These are phyloP conservation scores for Thryonomys swinderianus DNA, from an alignment of 2,113 vertebrate genomes.

Conservation along the genomic window DNA sequence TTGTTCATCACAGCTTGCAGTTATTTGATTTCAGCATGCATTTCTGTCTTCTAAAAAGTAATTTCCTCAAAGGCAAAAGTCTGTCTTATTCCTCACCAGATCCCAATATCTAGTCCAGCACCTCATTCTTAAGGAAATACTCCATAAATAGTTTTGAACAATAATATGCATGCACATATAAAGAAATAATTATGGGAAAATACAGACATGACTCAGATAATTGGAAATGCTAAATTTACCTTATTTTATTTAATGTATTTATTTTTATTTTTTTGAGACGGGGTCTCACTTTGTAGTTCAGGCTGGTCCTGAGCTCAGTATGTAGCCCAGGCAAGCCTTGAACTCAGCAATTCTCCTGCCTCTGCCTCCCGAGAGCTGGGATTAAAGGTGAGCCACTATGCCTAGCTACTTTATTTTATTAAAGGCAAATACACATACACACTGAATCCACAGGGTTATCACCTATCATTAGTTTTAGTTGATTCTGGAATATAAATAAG, in stretches of 20 bases:
- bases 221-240: neutral
- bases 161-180: neutral
- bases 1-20: neutral
- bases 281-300: no score
- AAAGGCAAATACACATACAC: neutral
- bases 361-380: no score
- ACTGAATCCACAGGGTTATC: neutral
- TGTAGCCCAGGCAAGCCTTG: no score
- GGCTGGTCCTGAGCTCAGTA: no score
- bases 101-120: neutral
- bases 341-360: no score
- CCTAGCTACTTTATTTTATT: neutral
- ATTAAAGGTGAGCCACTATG: no score
- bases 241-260: neutral
- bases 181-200: neutral
- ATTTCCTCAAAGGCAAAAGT: neutral
- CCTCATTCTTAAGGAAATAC: neutral
- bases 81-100: neutral
- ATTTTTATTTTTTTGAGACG: no score
- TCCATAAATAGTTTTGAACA: neutral
- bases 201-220: neutral
- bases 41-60: conserved; percentile 12
- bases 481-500: neutral
- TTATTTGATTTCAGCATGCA: neutral
- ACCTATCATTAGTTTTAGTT: neutral